These are phyloP conservation scores for Gouania willdenowi DNA, from an alignment of 2,797 vertebrate species.

Conservation along the genomic window DNA sequence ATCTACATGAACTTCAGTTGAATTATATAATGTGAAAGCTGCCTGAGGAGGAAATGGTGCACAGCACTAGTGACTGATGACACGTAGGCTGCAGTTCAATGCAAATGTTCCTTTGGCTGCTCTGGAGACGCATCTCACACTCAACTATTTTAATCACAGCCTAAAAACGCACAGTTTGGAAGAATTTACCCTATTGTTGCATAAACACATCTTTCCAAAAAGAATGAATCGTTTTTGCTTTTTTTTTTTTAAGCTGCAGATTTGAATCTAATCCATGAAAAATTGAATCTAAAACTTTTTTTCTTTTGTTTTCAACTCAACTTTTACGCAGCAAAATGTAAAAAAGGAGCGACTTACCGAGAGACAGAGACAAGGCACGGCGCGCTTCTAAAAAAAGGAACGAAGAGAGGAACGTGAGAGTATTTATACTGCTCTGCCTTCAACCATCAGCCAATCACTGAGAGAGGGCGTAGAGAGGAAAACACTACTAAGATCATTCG, in stretches of 20 bases:
- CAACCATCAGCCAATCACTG: constrained; percentile 58
- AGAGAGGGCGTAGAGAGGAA: constrained; percentile 39
- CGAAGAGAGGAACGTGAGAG: constrained; percentile 13
- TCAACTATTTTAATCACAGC: too few relatives aligned
- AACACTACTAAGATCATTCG: constrained; percentile 20
- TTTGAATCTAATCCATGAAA: too few relatives aligned
- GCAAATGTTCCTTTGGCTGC: too few relatives aligned
- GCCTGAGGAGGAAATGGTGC: neutral
- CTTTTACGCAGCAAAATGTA: neutral
- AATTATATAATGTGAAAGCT: neutral
- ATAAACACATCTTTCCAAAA: too few relatives aligned
- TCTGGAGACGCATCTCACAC: too few relatives aligned
- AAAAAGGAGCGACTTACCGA: constrained; percentile 23
- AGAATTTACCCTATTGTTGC: too few relatives aligned
- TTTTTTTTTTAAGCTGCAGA: too few relatives aligned
- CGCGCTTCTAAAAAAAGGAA: constrained; percentile 30
- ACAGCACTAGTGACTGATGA: neutral
- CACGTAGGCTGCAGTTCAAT: constrained; percentile 1
- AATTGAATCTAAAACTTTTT: too few relatives aligned
- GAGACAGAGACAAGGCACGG: too few relatives aligned
- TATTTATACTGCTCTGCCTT: constrained; percentile 69
- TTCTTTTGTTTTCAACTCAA: neutral
- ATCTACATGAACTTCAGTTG: too few relatives aligned
- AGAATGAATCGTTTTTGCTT: too few relatives aligned
- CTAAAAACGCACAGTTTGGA: too few relatives aligned